phyloP scores from a whole-genome alignment of 2,888 invertebrate species.

The Elysia crispata region DNA sequence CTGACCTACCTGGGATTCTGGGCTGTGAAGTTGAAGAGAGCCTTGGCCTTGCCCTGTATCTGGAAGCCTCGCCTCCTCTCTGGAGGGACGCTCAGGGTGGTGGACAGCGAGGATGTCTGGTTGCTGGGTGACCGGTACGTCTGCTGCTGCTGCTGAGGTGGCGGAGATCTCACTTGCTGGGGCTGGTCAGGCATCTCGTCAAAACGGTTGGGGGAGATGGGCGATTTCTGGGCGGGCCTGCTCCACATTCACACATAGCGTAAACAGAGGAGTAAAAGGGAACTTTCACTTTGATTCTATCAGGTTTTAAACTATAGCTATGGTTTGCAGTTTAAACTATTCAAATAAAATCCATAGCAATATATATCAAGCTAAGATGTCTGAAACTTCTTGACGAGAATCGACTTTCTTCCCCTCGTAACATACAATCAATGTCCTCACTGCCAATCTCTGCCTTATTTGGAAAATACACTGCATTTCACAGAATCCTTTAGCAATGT shows the following conservation, averaged over 20 bases:
- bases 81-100: slow-evolving; percentile 61
- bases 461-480: too few relatives aligned
- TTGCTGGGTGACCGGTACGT: slow-evolving; percentile 16
- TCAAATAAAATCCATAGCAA: too few relatives aligned
- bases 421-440: too few relatives aligned
- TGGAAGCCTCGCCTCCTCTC: slow-evolving; percentile 78
- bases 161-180: neutral
- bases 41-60: slow-evolving; percentile 89
- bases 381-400: too few relatives aligned
- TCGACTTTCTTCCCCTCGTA: too few relatives aligned
- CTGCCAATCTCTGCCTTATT: too few relatives aligned
- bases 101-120: slow-evolving; percentile 38
- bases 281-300: too few relatives aligned
- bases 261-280: too few relatives aligned
- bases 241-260: slow-evolving; percentile 32
- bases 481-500: too few relatives aligned
- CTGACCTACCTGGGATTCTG: slow-evolving; percentile 82
- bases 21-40: slow-evolving; percentile 93
- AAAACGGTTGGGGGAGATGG: slow-evolving; percentile 93
- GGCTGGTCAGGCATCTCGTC: slow-evolving; percentile 82
- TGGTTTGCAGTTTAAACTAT: too few relatives aligned
- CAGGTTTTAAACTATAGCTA: too few relatives aligned
- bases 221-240: slow-evolving; percentile 84
- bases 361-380: too few relatives aligned
- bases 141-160: slow-evolving; percentile 34